A percentile compares a stretch with the other conserved stretches of the same genome.
Evolutionary conservation across 2,113 vertebrate species (phyloP).

Genomic region (Bubalus kerabau): DNA sequence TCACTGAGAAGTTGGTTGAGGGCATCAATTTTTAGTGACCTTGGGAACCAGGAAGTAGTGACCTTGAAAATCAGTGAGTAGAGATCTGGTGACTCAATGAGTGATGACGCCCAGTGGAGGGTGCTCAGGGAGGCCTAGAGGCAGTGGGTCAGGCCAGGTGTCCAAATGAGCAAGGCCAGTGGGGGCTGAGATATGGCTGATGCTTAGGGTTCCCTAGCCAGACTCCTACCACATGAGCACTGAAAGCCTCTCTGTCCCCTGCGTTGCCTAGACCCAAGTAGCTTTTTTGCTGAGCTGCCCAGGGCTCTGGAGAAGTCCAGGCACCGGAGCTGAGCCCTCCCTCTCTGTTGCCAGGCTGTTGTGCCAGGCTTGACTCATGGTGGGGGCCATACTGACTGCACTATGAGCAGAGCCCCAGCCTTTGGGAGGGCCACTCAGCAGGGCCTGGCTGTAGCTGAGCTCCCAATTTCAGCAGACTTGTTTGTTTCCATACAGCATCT

Average conservation of each 20-base stretch:
- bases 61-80: neutral
- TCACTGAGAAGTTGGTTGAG: neutral
- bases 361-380: neutral
- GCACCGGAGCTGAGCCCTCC: neutral
- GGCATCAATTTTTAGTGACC: neutral
- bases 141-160: neutral
- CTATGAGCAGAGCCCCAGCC: neutral
- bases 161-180: neutral
- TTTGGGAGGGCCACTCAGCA: neutral
- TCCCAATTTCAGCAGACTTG: conserved; percentile 6
- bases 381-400: neutral
- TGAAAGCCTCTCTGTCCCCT: neutral
- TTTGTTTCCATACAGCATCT: conserved; percentile 61
- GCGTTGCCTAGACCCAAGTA: neutral
- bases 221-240: neutral
- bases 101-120: neutral
- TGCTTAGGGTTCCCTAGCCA: neutral
- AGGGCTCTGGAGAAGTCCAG: neutral
- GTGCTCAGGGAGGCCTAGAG: neutral
- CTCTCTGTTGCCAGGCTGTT: neutral
- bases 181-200: neutral
- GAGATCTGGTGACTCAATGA: neutral
- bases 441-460: neutral
- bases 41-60: neutral
- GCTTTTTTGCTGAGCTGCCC: neutral